phyloP scores from a whole-genome alignment of 2,113 vertebrate genomes.

The Rostratula benghalensis region DNA sequence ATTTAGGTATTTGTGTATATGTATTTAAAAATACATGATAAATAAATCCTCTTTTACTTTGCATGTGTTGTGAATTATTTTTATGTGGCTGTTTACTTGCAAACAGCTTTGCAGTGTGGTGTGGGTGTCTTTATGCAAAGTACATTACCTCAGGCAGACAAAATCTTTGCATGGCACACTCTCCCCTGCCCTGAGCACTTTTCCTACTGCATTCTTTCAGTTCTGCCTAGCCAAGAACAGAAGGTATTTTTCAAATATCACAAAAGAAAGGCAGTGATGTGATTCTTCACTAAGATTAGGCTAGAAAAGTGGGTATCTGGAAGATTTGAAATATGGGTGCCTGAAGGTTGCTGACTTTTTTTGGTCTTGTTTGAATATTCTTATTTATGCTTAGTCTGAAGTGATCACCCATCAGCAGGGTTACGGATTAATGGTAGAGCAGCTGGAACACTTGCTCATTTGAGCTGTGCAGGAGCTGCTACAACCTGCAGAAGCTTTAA shows the following conservation, averaged over 20 bases:
- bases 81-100: background rate
- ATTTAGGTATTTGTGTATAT: background rate
- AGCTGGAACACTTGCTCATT: background rate
- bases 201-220: background rate
- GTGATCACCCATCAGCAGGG: background rate
- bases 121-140: background rate
- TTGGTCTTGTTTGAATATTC: background rate
- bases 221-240: background rate
- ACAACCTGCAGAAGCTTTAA: background rate
- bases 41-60: background rate
- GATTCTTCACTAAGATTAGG: background rate
- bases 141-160: background rate
- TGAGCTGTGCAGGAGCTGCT: background rate
- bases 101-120: background rate
- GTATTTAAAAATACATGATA: background rate
- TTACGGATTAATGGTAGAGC: background rate
- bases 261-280: background rate
- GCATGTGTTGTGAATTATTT: background rate
- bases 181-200: background rate
- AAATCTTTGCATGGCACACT: background rate
- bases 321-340: background rate
- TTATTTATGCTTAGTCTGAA: background rate
- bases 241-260: background rate
- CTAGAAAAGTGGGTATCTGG: background rate
- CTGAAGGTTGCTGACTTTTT: background rate